phyloP scores from a whole-genome alignment of 2,888 invertebrate species.

The Noctuana brunneofusca region DNA sequence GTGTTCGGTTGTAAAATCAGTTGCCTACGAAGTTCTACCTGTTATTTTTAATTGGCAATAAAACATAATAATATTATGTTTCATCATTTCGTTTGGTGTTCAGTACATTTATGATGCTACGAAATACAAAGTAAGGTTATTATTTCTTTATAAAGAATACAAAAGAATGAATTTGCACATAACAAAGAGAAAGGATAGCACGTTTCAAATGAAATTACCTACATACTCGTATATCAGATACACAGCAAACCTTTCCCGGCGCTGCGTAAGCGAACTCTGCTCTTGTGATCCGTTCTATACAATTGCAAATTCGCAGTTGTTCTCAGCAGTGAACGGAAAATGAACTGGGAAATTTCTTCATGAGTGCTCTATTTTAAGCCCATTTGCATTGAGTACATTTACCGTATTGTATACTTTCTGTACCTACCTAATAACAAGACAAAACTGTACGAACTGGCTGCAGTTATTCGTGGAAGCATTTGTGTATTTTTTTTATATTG shows the following conservation, averaged over 20 bases:
- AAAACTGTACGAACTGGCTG: too few species aligned
- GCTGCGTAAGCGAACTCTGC: conserved; percentile 28
- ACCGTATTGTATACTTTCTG: too few species aligned
- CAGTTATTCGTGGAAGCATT: too few species aligned
- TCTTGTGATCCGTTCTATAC: conserved; percentile 21
- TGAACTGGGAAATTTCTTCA: conserved; percentile 25
- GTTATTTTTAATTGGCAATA: neutral
- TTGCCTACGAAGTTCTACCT: neutral
- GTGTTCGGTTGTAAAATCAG: conserved; percentile 13
- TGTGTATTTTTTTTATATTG: too few species aligned
- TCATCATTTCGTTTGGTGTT: neutral
- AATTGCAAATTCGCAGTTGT: conserved; percentile 30
- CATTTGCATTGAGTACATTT: conserved; percentile 18
- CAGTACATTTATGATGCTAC: neutral
- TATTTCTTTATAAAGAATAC: conserved; percentile 11
- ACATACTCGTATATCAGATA: conserved; percentile 32
- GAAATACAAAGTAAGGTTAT: neutral
- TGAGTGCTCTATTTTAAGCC: conserved; percentile 22
- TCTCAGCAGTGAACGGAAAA: conserved; percentile 26
- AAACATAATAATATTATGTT: neutral
- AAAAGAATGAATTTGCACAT: conserved; percentile 24
- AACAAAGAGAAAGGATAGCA: conserved; percentile 31
- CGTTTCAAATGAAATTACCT: conserved; percentile 33
- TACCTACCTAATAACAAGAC: too few species aligned
- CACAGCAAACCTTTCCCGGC: conserved; percentile 22